Evolutionary conservation across 2,888 invertebrate species (phyloP), one percentile per base, ranked within the genome.

Genomic region (Rambutsinella grinnellia): DNA sequence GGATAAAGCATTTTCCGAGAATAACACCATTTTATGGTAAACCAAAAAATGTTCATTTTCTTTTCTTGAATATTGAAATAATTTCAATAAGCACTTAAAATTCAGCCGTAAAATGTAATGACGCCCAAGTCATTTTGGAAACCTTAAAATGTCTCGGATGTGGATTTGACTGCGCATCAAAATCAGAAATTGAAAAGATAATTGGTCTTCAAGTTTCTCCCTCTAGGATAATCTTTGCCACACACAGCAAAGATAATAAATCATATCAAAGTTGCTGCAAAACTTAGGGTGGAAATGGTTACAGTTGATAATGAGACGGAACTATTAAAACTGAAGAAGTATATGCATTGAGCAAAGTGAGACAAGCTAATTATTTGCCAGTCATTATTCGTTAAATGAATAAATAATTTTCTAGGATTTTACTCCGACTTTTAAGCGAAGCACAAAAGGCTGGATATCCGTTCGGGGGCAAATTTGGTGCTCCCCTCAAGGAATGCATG

Each of bases 51-150:
- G n/a, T n/a, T n/a, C n/a, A n/a, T n/a, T n/a, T n/a, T n/a, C n/a
- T n/a, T n/a, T n/a, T n/a, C n/a, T n/a, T n/a, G n/a, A n/a, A n/a
- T n/a, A n/a, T n/a, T n/a, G n/a, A n/a, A n/a, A n/a, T n/a, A n/a
- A n/a, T n/a, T n/a, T n/a, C n/a, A n/a, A n/a, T n/a, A n/a, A n/a
- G n/a, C n/a, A n/a, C n/a, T n/a, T n/a, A n/a, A n/a, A n/a, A n/a
- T n/a, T n/a, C n/a, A n/a, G n/a, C 99, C 84, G 97, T 99, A 79
- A 99, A 99, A 87, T 99, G 99, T 89, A 99, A 99, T 88, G 95
- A 97, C 85, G 93, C 93, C 86, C 89, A 91, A 69, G 88, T 92
- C 81, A 91, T 99, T 76, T 88, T 99, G 83, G 91, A 93, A 86
- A 91, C 94, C 5, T 89, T 99, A 84, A 95, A 95, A 23, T 91